Base-by-base conservation (phyloP, 1,140 invertebrate species). In the Ceratosolen fusciceps region DNA sequence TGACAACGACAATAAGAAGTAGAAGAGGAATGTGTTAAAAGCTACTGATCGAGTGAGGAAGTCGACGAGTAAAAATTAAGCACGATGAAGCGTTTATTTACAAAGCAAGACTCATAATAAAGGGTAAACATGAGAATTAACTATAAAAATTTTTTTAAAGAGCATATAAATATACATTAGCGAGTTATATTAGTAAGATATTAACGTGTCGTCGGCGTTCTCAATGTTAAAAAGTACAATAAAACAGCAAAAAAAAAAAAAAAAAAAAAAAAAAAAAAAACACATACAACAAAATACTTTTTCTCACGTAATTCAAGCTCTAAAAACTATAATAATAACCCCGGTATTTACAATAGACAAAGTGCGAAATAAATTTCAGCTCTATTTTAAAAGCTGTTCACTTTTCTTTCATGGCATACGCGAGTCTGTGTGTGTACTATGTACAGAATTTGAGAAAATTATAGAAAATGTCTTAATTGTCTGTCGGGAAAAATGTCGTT, bases 51-150 rank as follows among this genome's bases (percentile, higher is more conserved):
- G 60, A 79, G 71, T 58, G 70, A 43, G 54, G 71, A 67, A 73
- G 49, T 68, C 62, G 47, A 70, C 24, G 37, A 47, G 62, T 79
- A 58, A 68, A 74, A 75, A n/a, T 24, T 80, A 73, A 73, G 79
- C 74, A 80, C 74, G 74, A 65, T 54, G 10, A 80, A 80, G 79
- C 79, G 24, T 80, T 80, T 80, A 80, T 80, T 80, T 80, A 80
- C 79, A 80, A 79, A 80, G 79, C 79, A 43, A 76, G 21, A 72
- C 39, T 54, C 26, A 49, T 54, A 26, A 52, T 52, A 58, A 79
- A 70, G 29, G 54, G n/a, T n/a, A 0, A 31, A n/a, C 47, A n/a
- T 54, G 31, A 73, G 74, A 67, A 67, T 74, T 31, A 79, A 70
- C 24, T 73, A 80, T 74, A 7, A 37, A 58, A 80, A 68, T 80